phyloP scores from a whole-genome alignment of 1,140 invertebrate genomes.

The Bombus sibiricus region DNA sequence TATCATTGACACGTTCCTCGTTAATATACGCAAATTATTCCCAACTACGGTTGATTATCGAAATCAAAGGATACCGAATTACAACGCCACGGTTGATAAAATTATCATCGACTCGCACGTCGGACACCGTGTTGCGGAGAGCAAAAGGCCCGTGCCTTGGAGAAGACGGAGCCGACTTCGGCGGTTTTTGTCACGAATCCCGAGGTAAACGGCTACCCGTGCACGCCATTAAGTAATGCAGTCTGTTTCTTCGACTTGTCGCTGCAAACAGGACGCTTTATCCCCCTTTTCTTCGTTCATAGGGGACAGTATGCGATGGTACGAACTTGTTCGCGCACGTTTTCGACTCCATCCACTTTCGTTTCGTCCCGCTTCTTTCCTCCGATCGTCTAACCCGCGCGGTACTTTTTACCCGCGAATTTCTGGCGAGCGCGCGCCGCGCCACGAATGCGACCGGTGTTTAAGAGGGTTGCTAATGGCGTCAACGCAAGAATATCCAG shows the following conservation, averaged over 20 bases:
- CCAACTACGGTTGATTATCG: not conserved
- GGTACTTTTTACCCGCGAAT: constrained; percentile 66
- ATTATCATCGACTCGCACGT: constrained; percentile 67
- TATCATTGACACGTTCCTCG: not conserved
- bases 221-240: constrained; percentile 77
- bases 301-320: constrained; percentile 49
- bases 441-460: constrained; percentile 52
- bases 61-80: not conserved
- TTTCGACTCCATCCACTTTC: constrained; percentile 45
- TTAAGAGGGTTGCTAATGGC: constrained; percentile 73
- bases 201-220: constrained; percentile 67
- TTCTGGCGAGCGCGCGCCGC: constrained; percentile 55
- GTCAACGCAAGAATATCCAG: constrained; percentile 66
- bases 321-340: constrained; percentile 52
- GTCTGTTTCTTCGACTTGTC: constrained; percentile 76
- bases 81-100: constrained; percentile 57
- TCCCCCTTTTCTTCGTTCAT: not conserved
- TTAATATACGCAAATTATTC: not conserved
- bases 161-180: not conserved
- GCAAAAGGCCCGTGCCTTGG: not conserved
- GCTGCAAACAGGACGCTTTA: constrained; percentile 43
- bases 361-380: constrained; percentile 26
- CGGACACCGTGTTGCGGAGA: constrained; percentile 18
- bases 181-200: constrained; percentile 54
- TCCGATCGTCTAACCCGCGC: constrained; percentile 29